Percentiles rank a stretch among this genome's conserved stretches.
phyloP scores from a whole-genome alignment of 1,140 invertebrate genomes.

The Pentalonia nigronervosa region DNA sequence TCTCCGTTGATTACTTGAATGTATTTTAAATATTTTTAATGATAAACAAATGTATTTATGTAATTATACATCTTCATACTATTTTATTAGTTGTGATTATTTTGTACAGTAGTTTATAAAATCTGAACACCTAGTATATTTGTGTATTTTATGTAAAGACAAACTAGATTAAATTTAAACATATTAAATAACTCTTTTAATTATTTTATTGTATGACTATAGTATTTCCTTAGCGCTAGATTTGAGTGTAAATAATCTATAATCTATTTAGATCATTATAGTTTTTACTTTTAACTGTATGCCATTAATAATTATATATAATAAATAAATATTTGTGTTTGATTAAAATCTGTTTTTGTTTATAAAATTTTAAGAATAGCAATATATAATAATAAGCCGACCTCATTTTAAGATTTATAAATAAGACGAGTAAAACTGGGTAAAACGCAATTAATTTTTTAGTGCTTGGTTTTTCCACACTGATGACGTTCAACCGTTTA shows the following conservation, averaged over 20 bases:
- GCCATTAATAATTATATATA: not conserved
- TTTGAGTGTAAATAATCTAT: not conserved
- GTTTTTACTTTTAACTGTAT: too few relatives aligned
- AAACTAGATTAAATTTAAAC: not conserved
- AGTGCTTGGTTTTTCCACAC: not conserved
- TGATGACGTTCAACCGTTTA: not conserved
- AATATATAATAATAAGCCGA: not conserved
- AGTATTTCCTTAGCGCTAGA: not conserved
- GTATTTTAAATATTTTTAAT: not conserved
- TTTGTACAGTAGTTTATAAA: not conserved
- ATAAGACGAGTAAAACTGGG: not conserved
- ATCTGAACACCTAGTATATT: not conserved
- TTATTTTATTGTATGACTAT: not conserved
- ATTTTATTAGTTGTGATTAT: not conserved
- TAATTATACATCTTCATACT: too few relatives aligned
- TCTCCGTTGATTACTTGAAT: too few relatives aligned
- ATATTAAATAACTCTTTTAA: not conserved
- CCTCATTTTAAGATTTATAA: not conserved
- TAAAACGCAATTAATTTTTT: not conserved
- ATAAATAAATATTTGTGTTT: slow-evolving; percentile 9
- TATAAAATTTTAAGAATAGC: too few relatives aligned
- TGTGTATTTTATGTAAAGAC: not conserved
- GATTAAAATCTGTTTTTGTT: not conserved
- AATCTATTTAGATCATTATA: too few relatives aligned
- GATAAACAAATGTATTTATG: too few relatives aligned